Evolutionary conservation across 2,113 vertebrate species (phyloP).

Genomic region (Ictalurus furcatus): DNA sequence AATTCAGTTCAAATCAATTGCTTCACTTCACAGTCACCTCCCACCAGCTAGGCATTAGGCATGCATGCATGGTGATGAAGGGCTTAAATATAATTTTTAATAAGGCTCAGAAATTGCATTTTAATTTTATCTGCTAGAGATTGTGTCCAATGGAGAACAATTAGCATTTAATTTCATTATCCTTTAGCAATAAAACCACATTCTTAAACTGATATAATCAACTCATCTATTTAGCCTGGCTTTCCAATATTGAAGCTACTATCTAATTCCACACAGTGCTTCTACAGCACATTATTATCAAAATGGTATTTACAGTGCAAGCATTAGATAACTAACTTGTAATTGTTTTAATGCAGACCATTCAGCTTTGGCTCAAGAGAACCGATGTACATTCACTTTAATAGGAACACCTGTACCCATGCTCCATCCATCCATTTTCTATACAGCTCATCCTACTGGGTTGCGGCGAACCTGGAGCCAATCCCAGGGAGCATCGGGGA

Average conservation of each 20-base stretch:
- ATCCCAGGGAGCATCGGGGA: no score
- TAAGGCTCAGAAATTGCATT: not conserved
- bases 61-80: not conserved
- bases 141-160: not conserved
- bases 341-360: not conserved
- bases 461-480: no score
- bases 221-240: not conserved
- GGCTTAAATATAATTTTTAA: not conserved
- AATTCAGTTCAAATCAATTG: slow-evolving; percentile 10
- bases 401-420: not conserved
- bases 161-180: not conserved
- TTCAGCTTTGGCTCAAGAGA: not conserved
- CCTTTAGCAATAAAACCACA: not conserved
- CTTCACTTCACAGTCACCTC: not conserved
- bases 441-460: no score
- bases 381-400: not conserved
- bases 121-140: not conserved
- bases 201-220: not conserved
- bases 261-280: not conserved
- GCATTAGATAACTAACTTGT: not conserved
- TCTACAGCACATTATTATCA: not conserved
- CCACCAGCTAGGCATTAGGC: not conserved
- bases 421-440: no score
- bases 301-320: not conserved
- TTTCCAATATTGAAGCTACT: not conserved